Percentiles rank a stretch among this genome's conserved stretches.
Conservation (phyloP, 2,888 invertebrate species). For the Kuschelorhynchus macadamiae region DNA sequence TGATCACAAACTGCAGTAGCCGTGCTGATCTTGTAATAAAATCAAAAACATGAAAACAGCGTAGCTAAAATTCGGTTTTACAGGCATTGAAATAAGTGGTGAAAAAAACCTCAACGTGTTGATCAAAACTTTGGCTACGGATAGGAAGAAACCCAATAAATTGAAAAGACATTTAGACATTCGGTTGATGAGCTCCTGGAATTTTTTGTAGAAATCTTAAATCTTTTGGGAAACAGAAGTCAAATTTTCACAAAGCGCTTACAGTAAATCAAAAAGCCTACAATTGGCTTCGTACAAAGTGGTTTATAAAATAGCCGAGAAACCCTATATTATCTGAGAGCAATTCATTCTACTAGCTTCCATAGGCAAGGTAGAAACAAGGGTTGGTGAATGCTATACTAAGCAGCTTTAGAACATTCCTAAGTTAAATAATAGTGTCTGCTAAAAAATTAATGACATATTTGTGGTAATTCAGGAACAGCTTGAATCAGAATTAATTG, state of each 20-base stretch:
- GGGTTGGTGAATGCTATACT: not conserved
- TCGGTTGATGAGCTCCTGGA: not conserved
- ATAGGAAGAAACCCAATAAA: not conserved
- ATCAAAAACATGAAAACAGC: conserved; percentile 1
- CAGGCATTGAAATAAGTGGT: not conserved
- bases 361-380: not conserved
- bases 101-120: not conserved
- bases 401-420: not conserved
- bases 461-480: not conserved
- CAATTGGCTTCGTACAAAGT: conserved; percentile 3
- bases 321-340: not conserved
- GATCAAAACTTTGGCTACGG: not conserved
- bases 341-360: not conserved
- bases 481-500: conserved; percentile 6
- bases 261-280: conserved; percentile 2
- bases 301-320: conserved; percentile 1
- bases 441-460: conserved; percentile 1
- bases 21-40: not conserved
- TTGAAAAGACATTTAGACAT: not conserved
- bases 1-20: not conserved
- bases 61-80: not conserved
- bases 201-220: not conserved
- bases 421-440: not conserved
- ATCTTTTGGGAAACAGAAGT: not conserved
- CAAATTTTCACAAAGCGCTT: not conserved